These are phyloP conservation scores for Dasyurus viverrinus DNA, from an alignment of 2,113 vertebrate species.

Conservation along the genomic window DNA sequence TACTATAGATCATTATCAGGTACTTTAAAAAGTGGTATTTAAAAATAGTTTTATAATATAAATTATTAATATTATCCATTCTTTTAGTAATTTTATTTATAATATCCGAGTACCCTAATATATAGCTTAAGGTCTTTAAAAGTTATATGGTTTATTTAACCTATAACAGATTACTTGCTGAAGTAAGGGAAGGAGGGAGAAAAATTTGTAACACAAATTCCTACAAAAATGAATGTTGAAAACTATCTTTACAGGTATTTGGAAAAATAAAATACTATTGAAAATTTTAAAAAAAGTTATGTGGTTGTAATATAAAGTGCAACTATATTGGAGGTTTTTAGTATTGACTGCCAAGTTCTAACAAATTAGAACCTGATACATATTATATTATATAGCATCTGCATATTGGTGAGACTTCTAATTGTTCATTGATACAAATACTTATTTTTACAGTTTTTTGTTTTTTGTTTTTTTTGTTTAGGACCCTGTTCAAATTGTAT, in stretches of 20 bases:
- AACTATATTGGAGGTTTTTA: constrained; percentile 8
- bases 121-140: constrained; percentile 24
- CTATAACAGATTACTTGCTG: too few species aligned
- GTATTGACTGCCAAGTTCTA: not conserved
- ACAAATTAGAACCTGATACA: not conserved
- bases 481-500: constrained; percentile 33
- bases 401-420: not conserved
- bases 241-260: too few species aligned
- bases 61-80: not conserved
- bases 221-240: too few species aligned
- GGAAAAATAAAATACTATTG: too few species aligned
- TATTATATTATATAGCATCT: not conserved
- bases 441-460: not conserved
- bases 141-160: not conserved
- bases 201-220: too few species aligned
- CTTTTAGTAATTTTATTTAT: constrained; percentile 37
- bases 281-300: constrained; percentile 41
- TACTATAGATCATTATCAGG: not conserved
- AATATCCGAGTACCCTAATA: constrained; percentile 21
- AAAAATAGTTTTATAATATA: constrained; percentile 2
- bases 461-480: constrained; percentile 29
- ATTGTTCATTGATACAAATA: not conserved
- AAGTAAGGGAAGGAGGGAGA: too few species aligned
- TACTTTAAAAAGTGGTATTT: constrained; percentile 26
- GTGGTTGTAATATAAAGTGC: constrained; percentile 9